phyloP scores from a whole-genome alignment of 2,797 vertebrate species.

The Chelonia mydas region DNA sequence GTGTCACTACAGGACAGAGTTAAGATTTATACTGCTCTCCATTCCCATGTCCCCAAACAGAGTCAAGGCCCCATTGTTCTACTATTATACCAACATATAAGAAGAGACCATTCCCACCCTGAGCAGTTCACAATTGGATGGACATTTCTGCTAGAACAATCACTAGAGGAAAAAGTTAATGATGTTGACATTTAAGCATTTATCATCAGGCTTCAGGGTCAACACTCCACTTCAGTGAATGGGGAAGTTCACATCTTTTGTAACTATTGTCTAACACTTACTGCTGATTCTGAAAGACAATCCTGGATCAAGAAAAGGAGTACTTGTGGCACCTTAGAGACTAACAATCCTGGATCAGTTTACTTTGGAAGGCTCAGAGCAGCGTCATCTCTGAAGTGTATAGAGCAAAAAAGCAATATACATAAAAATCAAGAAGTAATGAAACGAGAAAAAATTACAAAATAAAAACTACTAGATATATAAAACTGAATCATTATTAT shows the following conservation, averaged over 20 bases:
- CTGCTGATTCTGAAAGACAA: slow-evolving; percentile 1
- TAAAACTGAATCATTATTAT: not conserved
- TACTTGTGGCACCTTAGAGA: too few species aligned
- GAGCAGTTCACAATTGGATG: not conserved
- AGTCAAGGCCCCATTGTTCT: not conserved
- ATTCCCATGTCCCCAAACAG: not conserved
- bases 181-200: not conserved
- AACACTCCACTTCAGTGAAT: not conserved
- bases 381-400: accelerated
- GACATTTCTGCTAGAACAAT: not conserved
- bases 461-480: not conserved
- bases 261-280: not conserved
- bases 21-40: not conserved
- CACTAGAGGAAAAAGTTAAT: not conserved
- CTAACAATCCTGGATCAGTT: not conserved
- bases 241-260: not conserved
- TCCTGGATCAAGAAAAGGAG: not conserved
- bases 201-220: not conserved
- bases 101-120: not conserved
- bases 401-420: not conserved
- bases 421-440: not conserved
- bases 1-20: not conserved
- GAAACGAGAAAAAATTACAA: not conserved
- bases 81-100: not conserved
- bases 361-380: not conserved